Percentiles rank a stretch among this genome's conserved stretches.
Conservation (phyloP, 2,888 invertebrate species). For the Auanema freiburgensis region DNA sequence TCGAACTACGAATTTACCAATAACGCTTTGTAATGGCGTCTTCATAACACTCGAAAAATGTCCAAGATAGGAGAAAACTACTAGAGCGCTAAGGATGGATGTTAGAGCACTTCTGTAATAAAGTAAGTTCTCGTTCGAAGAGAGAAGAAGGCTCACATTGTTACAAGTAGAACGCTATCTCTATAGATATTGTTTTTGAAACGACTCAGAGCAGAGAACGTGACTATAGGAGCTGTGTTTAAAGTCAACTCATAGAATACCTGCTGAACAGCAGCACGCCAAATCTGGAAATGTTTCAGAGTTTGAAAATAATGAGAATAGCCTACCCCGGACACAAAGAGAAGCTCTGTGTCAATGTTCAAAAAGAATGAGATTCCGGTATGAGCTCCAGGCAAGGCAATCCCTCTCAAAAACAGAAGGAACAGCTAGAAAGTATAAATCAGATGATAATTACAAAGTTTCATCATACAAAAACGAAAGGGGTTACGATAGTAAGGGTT, state of each 20-base stretch:
- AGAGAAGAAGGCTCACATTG: constrained; percentile 42
- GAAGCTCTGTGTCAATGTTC: constrained; percentile 29
- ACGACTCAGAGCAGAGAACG: constrained; percentile 60
- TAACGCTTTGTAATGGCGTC: constrained; percentile 45
- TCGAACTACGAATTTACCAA: constrained; percentile 24
- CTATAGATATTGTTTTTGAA: constrained; percentile 61
- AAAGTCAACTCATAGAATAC: constrained; percentile 67
- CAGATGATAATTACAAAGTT: too few relatives aligned
- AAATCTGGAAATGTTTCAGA: constrained; percentile 58
- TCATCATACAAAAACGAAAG: too few relatives aligned
- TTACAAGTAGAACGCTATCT: constrained; percentile 55
- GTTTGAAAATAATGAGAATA: constrained; percentile 7
- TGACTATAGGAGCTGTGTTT: constrained; percentile 60
- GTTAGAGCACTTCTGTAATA: constrained; percentile 51
- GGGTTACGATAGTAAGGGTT: too few relatives aligned
- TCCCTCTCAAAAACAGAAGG: constrained; percentile 57
- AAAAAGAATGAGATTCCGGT: constrained; percentile 56
- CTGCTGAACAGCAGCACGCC: constrained; percentile 66
- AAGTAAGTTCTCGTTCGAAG: background rate
- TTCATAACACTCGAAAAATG: constrained; percentile 49
- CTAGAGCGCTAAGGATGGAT: constrained; percentile 56
- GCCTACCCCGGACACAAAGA: constrained; percentile 40
- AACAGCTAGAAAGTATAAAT: constrained; percentile 38
- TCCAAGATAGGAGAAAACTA: constrained; percentile 61
- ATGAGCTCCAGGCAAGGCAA: constrained; percentile 56